A percentile compares a stretch with the other conserved stretches of the same genome.
Evolutionary conservation across 2,888 invertebrate species (phyloP).

Genomic region (Lycophotia porphyrea): DNA sequence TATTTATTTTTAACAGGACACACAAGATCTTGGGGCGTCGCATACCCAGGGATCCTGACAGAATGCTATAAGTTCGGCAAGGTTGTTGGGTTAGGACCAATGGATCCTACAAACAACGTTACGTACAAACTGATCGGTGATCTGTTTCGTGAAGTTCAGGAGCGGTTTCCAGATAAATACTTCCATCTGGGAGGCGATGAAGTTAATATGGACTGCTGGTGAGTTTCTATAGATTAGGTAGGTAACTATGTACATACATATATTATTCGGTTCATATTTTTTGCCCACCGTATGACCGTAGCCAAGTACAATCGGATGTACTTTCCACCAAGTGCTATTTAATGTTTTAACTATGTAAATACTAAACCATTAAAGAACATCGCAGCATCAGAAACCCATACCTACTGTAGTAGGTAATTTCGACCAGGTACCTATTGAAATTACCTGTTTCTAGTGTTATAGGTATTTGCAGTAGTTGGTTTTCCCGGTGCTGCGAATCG

Average conservation of each 20-base stretch:
- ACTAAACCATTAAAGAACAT: neutral
- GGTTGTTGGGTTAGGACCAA: constrained; percentile 92
- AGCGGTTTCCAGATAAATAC: constrained; percentile 94
- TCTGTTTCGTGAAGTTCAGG: constrained; percentile 92
- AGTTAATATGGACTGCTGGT: constrained; percentile 96
- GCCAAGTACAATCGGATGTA: neutral
- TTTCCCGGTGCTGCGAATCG: neutral
- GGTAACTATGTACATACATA: too few relatives aligned
- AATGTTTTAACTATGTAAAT: neutral
- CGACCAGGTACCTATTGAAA: neutral
- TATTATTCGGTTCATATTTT: neutral
- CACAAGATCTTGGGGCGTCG: constrained; percentile 96
- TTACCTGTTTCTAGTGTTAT: neutral
- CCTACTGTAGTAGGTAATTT: neutral
- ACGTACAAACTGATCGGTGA: constrained; percentile 92
- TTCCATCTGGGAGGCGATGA: constrained; percentile 98
- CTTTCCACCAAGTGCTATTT: neutral
- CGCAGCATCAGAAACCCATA: too few relatives aligned
- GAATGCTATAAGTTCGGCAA: constrained; percentile 89
- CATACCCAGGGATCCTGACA: constrained; percentile 93
- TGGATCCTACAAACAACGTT: constrained; percentile 92
- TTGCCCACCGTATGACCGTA: neutral
- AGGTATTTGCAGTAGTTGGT: neutral
- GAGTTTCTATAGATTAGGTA: constrained; percentile 63
- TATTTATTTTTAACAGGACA: constrained; percentile 85